A percentile compares a stretch with the other conserved stretches of the same genome.
Evolutionary conservation across 2,888 invertebrate genomes (phyloP).

Genomic region (Watsonalla binaria): DNA sequence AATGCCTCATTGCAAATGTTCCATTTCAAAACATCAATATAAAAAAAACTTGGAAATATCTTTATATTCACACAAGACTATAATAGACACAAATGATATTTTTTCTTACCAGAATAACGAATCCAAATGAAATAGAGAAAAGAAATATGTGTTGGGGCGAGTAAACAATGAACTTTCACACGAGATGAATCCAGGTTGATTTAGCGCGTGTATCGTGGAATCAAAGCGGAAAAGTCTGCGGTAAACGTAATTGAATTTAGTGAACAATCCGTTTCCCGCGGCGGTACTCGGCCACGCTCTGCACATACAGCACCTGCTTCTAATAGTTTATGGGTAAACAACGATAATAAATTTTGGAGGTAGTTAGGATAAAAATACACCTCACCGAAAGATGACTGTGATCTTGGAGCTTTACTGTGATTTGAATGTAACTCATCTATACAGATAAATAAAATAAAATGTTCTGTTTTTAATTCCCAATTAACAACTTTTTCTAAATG

Average conservation of each 20-base stretch:
- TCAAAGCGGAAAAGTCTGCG: constrained; percentile 61
- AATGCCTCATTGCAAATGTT: no score
- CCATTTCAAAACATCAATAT: no score
- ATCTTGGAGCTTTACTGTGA: no score
- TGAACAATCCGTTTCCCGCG: constrained; percentile 69
- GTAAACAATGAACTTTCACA: constrained; percentile 76
- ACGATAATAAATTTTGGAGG: constrained; percentile 13
- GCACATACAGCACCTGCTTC: constrained; percentile 54
- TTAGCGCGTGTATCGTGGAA: constrained; percentile 60
- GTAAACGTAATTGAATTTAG: constrained; percentile 68
- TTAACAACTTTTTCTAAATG: no score
- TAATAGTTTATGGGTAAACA: constrained; percentile 33
- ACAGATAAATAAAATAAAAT: no score
- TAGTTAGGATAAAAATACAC: background rate
- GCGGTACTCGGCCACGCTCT: constrained; percentile 36
- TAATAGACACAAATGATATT: background rate
- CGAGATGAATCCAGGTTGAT: constrained; percentile 55
- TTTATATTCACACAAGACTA: no score
- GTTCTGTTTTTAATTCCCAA: no score
- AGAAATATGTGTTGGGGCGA: constrained; percentile 24
- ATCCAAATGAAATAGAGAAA: background rate
- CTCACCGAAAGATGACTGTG: no score
- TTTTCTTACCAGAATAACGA: background rate
- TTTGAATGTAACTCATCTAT: no score
- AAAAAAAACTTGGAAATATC: no score